These are phyloP conservation scores for Myripristis murdjan DNA, from an alignment of 2,797 vertebrate genomes.

Conservation along the genomic window DNA sequence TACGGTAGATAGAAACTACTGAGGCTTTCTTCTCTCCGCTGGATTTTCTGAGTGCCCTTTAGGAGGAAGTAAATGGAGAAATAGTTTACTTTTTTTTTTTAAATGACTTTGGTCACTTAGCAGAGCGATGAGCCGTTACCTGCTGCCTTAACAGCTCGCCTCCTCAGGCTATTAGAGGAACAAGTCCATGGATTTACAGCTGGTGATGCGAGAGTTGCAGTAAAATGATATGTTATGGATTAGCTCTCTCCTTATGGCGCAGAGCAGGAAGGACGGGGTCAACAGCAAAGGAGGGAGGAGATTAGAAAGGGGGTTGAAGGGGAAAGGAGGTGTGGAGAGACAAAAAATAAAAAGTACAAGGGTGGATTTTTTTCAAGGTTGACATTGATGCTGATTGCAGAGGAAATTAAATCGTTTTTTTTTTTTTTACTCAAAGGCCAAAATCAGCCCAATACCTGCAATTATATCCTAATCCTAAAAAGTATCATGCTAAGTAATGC, in stretches of 20 bases:
- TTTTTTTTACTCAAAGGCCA: too few species aligned
- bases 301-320: neutral
- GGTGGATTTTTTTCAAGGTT: too few species aligned
- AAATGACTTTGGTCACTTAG: constrained; percentile 65
- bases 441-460: too few species aligned
- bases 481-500: too few species aligned
- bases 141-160: constrained; percentile 45
- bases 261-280: neutral
- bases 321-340: neutral
- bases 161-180: constrained; percentile 50
- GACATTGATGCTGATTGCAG: too few species aligned
- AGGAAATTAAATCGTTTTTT: too few species aligned
- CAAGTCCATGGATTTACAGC: constrained; percentile 53
- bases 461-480: too few species aligned
- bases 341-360: neutral
- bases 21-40: neutral
- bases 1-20: constrained; percentile 5
- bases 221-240: constrained; percentile 46
- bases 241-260: constrained; percentile 36
- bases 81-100: constrained; percentile 11
- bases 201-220: constrained; percentile 8
- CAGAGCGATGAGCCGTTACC: constrained; percentile 39
- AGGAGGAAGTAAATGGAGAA: constrained; percentile 28
- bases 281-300: neutral
- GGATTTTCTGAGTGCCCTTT: constrained; percentile 18